Evolutionary conservation across 2,113 vertebrate species (phyloP).

Genomic region (Sterna hirundo): DNA sequence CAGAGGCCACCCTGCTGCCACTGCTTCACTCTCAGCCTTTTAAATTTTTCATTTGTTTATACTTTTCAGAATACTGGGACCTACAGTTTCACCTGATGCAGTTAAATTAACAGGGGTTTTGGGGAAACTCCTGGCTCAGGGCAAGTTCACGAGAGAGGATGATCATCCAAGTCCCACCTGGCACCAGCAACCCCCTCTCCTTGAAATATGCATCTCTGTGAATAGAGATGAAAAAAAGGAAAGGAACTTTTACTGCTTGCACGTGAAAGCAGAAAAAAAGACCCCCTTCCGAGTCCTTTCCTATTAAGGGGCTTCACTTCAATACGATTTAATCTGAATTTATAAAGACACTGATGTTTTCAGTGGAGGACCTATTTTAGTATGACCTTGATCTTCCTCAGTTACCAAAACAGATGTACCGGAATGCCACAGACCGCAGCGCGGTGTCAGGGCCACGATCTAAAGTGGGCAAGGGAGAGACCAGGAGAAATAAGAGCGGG

Average conservation of each 20-base stretch:
- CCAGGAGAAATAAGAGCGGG: neutral
- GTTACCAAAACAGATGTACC: neutral
- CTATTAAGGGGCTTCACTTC: neutral
- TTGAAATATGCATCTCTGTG: neutral
- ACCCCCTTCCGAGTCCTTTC: neutral
- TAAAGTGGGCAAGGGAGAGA: neutral
- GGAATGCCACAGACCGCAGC: rapidly evolving
- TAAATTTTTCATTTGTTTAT: too few relatives aligned
- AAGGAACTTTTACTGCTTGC: neutral
- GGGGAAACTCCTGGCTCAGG: too few relatives aligned
- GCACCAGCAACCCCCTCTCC: neutral
- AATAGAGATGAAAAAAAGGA: neutral
- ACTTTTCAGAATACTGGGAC: too few relatives aligned
- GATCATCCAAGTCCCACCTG: rapidly evolving
- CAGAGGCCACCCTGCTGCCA: rapidly evolving
- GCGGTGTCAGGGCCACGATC: rapidly evolving
- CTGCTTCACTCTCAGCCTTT: neutral
- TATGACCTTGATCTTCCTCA: neutral
- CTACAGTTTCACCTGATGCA: neutral
- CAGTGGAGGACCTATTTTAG: neutral
- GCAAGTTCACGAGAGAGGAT: neutral
- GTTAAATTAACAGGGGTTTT: neutral
- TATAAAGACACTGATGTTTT: neutral
- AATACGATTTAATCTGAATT: neutral
- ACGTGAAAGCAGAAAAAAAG: neutral